Evolutionary conservation across 2,797 vertebrate genomes (phyloP), one percentile per base, ranked within the genome.

Genomic region (Erpetoichthys calabaricus): DNA sequence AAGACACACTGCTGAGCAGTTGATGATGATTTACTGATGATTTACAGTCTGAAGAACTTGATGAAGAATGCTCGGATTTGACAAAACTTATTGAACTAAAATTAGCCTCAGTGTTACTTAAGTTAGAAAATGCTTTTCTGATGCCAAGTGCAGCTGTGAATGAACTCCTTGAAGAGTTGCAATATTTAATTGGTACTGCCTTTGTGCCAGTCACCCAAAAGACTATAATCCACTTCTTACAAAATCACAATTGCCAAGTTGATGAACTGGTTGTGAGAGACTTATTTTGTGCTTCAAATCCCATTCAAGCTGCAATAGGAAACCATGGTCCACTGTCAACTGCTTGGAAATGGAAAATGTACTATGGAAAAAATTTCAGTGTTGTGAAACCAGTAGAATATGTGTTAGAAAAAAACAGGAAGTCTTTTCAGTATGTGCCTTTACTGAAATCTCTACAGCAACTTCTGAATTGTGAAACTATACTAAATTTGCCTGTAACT

Each of bases 391-490:
- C 67, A 4, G 45, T 62, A 42, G 59, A 71, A 51, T 70, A 68
- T 44, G 45, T 65, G 1, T 56, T 71, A 42, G 57, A 70, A 4
- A 65, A 58, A n/a, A 47, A 64, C 54, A 69, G 63, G 3, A 44
- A 2, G n/a, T 64, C 56, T 42, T 65, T 61, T 53, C 62, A 70
- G 46, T 73, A 71, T 59, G 62, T 70, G 4, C 63, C 67, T 45
- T 1, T 67, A 61, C 57, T 67, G 25, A 68, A 64, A 54, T 47
- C 42, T 6, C 62, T 69, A 44, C 63, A 63, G 25, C 53, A 68
- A 10, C 56, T 69, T n/a, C 63, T 68, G 4, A 58, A 46, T 42
- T 61, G 50, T 5, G 64, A 8, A 51, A 56, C 59, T 57, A 54
- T 68, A 61, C 47, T 70, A 6, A 7, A 7, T 45, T 62, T 63